A percentile compares a stretch with the other conserved stretches of the same genome.
Conservation (phyloP, 1,140 invertebrate species). For the Berghia stephanieae region DNA sequence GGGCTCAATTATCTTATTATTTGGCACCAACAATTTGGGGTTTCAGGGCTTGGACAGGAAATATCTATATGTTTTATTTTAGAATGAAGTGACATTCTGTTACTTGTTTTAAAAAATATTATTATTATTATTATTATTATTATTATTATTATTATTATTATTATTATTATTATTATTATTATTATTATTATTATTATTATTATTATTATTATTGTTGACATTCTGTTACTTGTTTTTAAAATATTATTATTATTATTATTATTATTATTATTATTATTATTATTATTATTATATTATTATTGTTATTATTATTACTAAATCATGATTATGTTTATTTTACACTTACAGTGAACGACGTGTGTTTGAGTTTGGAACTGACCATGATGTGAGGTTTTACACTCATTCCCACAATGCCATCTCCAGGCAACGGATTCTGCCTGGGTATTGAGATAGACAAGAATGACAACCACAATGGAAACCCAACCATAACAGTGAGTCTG, state of each 20-base stretch:
- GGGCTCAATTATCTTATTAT: not conserved
- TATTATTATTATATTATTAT: not conserved
- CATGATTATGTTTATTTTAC: not conserved
- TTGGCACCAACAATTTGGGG: not conserved
- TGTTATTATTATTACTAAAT: not conserved
- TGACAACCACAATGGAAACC: constrained; percentile 24
- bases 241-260: no score
- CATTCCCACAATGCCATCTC: constrained; percentile 17
- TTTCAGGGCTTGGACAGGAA: not conserved
- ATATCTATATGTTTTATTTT: not conserved
- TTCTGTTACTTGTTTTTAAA: no score
- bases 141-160: constrained; percentile 31
- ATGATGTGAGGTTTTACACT: not conserved
- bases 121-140: not conserved
- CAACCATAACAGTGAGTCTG: no score
- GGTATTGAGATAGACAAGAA: constrained; percentile 33
- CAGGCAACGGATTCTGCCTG: constrained; percentile 31
- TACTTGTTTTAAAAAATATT: not conserved
- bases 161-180: constrained; percentile 37
- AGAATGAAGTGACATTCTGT: not conserved
- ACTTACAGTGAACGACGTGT: not conserved
- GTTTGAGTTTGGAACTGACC: not conserved
- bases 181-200: not conserved
- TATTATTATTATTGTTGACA: no score
- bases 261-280: no score